Evolutionary conservation across 2,113 vertebrate genomes (phyloP).

Genomic region (Scortum barcoo): DNA sequence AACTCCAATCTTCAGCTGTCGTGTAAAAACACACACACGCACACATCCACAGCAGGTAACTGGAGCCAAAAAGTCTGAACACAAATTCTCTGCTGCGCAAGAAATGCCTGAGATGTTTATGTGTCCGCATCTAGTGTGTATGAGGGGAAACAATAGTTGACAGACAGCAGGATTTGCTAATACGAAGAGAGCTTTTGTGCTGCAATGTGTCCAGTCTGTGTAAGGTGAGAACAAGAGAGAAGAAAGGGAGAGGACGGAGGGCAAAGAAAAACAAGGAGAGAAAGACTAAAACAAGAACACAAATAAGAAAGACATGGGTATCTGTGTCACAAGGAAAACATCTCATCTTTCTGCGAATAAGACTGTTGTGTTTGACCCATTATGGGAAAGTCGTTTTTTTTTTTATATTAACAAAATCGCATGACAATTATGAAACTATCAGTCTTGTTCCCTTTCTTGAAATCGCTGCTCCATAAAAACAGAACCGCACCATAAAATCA

Average conservation of each 20-base stretch:
- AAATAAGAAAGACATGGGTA: slow-evolving; percentile 15
- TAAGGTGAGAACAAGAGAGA: slow-evolving; percentile 29
- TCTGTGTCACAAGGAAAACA: slow-evolving; percentile 14
- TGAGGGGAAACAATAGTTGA: slow-evolving; percentile 46
- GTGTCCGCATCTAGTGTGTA: slow-evolving; percentile 1
- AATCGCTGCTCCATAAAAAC: slow-evolving; percentile 35
- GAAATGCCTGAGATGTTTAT: slow-evolving; percentile 40
- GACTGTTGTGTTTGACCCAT: slow-evolving; percentile 1
- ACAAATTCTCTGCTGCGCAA: slow-evolving; percentile 16
- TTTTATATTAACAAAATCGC: slow-evolving; percentile 21
- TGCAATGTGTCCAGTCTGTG: slow-evolving; percentile 27
- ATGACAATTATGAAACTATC: slow-evolving; percentile 6
- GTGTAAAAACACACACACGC: slow-evolving; percentile 32
- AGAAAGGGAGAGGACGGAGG: slow-evolving; percentile 15
- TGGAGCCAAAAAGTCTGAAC: slow-evolving; percentile 45
- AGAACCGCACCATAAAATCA: slow-evolving; percentile 39
- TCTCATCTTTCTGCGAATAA: slow-evolving; percentile 6
- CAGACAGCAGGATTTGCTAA: slow-evolving; percentile 53
- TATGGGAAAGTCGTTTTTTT: slow-evolving; percentile 16
- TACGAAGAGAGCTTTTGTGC: slow-evolving; percentile 46
- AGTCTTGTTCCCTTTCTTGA: slow-evolving; percentile 6
- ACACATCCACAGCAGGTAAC: slow-evolving; percentile 51
- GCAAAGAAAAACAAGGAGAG: slow-evolving; percentile 2
- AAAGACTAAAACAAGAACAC: slow-evolving; percentile 23
- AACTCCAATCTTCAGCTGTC: slow-evolving; percentile 36